Evolutionary conservation across 2,888 invertebrate species (phyloP), one percentile per base, ranked within the genome.

Genomic region (Drosophila eohydei): DNA sequence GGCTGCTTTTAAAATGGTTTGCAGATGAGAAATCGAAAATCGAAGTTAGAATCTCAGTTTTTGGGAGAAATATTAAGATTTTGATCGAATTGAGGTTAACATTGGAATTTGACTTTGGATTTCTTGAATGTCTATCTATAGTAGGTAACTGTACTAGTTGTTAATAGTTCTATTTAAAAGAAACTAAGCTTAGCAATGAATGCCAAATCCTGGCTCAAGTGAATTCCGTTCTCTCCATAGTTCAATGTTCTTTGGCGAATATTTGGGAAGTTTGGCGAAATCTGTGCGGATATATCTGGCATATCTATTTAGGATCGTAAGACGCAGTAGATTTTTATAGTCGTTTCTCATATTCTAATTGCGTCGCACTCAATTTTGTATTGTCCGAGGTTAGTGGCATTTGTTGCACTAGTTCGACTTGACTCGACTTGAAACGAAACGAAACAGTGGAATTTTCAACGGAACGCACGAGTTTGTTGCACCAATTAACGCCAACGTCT

Each of bases 371-470:
- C 48, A 54, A 14, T 67, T 75, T 65, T 65, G 50, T 44, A 69
- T 88, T 84, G 84, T 62, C 71, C 64, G 86, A 88, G 84, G 84
- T 84, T 84, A 88, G 84, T 82, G 60, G 75, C 72, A 70, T 61
- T 72, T 51, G 52, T 58, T 67, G 55, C 69, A 59, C 60, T 66
- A 54, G n/a, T 59, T 67, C 44, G 28, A 21, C 21, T 21, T 52
- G 52, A 52, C 41, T 4, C 41, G 41, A 41, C 30, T 16, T 9
- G 48, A 16, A 12, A 36, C 9, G 34, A 34, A 14, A 26, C 52
- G 40, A 28, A 63, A 36, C 58, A 65, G 65, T 63, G 61, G 61
- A 71, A 78, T 75, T 65, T 64, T 44, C n/a, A 50, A 51, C 51
- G 50, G 21, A 44, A 54, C 68, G 64, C 54, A 41, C 50, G 56